Evolutionary conservation across 2,888 invertebrate genomes (phyloP).

Genomic region (Saturnia japonica): DNA sequence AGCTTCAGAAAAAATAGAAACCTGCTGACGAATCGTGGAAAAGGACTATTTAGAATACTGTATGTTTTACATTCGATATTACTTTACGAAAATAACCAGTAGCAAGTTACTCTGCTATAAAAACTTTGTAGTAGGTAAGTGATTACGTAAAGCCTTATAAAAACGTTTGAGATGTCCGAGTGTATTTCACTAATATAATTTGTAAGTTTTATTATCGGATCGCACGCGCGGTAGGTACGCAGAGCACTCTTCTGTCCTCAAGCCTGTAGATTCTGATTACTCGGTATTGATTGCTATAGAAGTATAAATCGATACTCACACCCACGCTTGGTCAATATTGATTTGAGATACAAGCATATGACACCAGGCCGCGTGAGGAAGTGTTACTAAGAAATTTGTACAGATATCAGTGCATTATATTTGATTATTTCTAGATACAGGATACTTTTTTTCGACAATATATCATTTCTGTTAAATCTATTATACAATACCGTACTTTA

Average conservation of each 20-base stretch:
- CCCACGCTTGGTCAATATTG: slow-evolving; percentile 78
- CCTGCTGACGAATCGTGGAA: too few relatives aligned
- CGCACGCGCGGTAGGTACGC: slow-evolving; percentile 18
- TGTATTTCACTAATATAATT: slow-evolving; percentile 5
- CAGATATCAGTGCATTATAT: slow-evolving; percentile 60
- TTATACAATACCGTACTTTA: too few relatives aligned
- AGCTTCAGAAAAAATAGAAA: too few relatives aligned
- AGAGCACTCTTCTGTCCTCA: slow-evolving; percentile 15
- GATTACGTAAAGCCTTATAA: neutral
- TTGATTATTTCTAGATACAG: slow-evolving; percentile 45
- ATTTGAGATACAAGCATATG: slow-evolving; percentile 57
- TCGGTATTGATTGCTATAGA: slow-evolving; percentile 66
- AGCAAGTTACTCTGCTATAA: neutral
- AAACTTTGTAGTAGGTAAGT: neutral
- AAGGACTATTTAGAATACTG: too few relatives aligned
- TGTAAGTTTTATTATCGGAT: neutral
- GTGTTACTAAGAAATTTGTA: slow-evolving; percentile 74
- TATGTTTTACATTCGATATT: neutral
- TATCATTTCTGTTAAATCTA: neutral
- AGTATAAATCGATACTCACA: slow-evolving; percentile 63
- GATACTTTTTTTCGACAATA: neutral
- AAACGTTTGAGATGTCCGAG: neutral
- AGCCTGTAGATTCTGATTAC: slow-evolving; percentile 47
- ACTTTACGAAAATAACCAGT: neutral
- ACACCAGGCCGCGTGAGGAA: slow-evolving; percentile 55